Percentiles rank a stretch among this genome's conserved stretches.
These are phyloP conservation scores for Andricus quercusramuli DNA, from an alignment of 2,888 invertebrate species.

Conservation along the genomic window DNA sequence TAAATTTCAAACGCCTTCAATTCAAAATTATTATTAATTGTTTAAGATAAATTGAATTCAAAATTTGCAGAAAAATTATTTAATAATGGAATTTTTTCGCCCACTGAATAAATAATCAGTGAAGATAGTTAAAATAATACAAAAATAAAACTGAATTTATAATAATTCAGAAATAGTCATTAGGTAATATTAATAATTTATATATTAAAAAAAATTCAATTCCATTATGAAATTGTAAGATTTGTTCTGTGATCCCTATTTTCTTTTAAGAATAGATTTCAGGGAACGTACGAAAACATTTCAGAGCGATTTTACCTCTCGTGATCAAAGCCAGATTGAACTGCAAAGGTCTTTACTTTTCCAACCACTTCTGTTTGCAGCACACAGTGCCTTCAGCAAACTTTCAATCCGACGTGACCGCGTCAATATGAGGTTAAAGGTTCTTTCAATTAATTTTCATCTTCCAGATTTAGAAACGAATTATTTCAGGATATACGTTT, in stretches of 20 bases:
- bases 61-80: too few species aligned
- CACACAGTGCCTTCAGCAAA: background rate
- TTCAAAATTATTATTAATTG: too few species aligned
- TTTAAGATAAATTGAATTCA: too few species aligned
- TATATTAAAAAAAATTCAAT: background rate
- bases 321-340: conserved; percentile 21
- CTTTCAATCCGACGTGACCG: conserved; percentile 13
- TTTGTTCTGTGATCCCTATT: background rate
- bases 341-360: conserved; percentile 2
- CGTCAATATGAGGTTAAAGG: background rate
- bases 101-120: too few species aligned
- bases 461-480: too few species aligned
- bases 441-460: background rate
- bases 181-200: background rate
- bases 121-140: too few species aligned
- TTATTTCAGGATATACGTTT: too few species aligned
- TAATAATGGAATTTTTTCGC: too few species aligned
- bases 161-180: background rate
- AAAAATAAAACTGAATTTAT: too few species aligned
- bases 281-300: background rate
- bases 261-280: background rate
- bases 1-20: too few species aligned
- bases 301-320: background rate
- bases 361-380: background rate
- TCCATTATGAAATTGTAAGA: background rate